Evolutionary conservation across 2,888 invertebrate species (phyloP).

Genomic region (Ellobium chinense): DNA sequence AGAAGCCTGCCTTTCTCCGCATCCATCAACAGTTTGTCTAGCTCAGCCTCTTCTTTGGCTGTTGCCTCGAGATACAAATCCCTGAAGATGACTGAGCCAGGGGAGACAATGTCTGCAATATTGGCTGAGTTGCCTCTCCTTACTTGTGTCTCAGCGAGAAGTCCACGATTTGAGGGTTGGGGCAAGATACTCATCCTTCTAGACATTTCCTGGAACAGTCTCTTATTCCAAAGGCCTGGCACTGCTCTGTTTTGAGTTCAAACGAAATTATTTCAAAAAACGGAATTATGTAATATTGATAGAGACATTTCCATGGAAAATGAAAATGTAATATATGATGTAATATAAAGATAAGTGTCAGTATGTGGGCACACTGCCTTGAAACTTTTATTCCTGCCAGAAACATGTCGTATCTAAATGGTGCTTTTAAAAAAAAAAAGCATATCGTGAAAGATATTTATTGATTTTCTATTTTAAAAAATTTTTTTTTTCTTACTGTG

Average conservation of each 20-base stretch:
- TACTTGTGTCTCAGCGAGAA: not conserved
- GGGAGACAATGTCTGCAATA: slow-evolving; percentile 37
- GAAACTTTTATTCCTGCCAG: too few species aligned
- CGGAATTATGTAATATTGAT: too few species aligned
- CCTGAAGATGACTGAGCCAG: slow-evolving; percentile 25
- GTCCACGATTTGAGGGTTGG: not conserved
- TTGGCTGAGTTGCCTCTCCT: slow-evolving; percentile 30
- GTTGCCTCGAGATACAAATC: slow-evolving; percentile 27
- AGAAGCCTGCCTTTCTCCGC: not conserved
- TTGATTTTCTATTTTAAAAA: too few species aligned
- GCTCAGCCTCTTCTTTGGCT: not conserved
- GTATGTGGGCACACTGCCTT: too few species aligned
- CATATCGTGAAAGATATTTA: too few species aligned
- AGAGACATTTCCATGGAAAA: too few species aligned
- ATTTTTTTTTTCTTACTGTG: too few species aligned
- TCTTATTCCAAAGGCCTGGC: slow-evolving; percentile 44
- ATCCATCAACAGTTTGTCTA: not conserved
- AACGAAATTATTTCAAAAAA: not conserved
- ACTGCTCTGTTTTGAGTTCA: slow-evolving; percentile 14
- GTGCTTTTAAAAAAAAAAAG: too few species aligned
- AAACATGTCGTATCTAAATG: too few species aligned
- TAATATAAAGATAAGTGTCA: too few species aligned
- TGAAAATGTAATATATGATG: too few species aligned
- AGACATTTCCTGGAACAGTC: slow-evolving; percentile 24
- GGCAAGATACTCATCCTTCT: not conserved